Percentiles rank a stretch among this genome's conserved stretches.
Conservation (phyloP, 2,888 invertebrate species). For the Tenthredo notha region DNA sequence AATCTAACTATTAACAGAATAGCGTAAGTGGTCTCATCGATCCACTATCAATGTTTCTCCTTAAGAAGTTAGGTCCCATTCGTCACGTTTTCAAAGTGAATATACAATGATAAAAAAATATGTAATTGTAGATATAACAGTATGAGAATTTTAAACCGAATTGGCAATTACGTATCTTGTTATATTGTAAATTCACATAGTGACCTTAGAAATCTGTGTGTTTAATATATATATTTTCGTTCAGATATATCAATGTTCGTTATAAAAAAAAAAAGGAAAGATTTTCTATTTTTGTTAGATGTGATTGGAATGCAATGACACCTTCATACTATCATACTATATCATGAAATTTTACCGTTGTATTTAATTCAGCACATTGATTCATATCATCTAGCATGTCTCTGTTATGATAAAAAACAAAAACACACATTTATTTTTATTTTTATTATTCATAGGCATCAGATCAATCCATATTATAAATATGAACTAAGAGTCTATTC, state of each 20-base stretch:
- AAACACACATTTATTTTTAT: slow-evolving; percentile 28
- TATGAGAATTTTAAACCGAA: neutral
- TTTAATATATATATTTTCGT: slow-evolving; percentile 56
- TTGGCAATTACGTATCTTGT: slow-evolving; percentile 25
- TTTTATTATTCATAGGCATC: slow-evolving; percentile 15
- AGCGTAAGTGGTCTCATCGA: slow-evolving; percentile 87
- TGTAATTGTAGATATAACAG: slow-evolving; percentile 11
- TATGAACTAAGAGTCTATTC: neutral
- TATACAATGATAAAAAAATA: slow-evolving; percentile 64
- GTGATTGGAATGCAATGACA: slow-evolving; percentile 71
- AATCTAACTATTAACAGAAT: slow-evolving; percentile 95
- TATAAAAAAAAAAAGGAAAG: neutral
- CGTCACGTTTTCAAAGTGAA: slow-evolving; percentile 62
- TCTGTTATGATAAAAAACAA: slow-evolving; percentile 55
- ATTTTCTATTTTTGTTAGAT: slow-evolving; percentile 67
- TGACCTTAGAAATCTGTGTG: slow-evolving; percentile 42
- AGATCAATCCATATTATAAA: slow-evolving; percentile 4
- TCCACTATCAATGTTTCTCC: slow-evolving; percentile 75
- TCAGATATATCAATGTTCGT: slow-evolving; percentile 64
- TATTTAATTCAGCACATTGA: slow-evolving; percentile 55
- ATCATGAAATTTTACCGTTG: slow-evolving; percentile 62
- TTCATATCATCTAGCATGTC: slow-evolving; percentile 55
- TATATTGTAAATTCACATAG: slow-evolving; percentile 20
- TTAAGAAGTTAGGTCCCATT: slow-evolving; percentile 60
- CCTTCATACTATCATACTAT: slow-evolving; percentile 51